phyloP scores from a whole-genome alignment of 2,797 vertebrate species.

The Buphagus erythrorhynchus region DNA sequence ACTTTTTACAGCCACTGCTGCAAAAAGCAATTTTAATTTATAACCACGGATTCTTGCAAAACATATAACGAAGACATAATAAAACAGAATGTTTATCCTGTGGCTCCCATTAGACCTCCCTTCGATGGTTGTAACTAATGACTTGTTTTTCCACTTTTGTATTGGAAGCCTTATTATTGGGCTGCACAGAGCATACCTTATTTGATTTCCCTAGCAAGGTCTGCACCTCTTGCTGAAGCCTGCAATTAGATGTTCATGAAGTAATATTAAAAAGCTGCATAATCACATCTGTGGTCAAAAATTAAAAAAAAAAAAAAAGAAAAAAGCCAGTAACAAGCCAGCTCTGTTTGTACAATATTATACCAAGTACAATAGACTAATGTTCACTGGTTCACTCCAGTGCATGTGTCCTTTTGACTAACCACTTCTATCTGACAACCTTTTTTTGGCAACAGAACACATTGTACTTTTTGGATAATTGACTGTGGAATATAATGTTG shows the following conservation, averaged over 20 bases:
- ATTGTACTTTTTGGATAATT: conserved; percentile 82
- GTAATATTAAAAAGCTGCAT: conserved; percentile 65
- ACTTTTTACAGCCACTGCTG: conserved; percentile 25
- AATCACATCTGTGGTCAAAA: conserved; percentile 59
- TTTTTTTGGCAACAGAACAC: conserved; percentile 78
- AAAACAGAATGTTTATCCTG: conserved; percentile 70
- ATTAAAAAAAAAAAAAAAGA: neutral
- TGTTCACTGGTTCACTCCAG: conserved; percentile 73
- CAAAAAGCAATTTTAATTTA: conserved; percentile 73
- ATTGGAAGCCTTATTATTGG: conserved; percentile 68
- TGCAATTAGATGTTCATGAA: conserved; percentile 77
- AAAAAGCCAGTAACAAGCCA: conserved; percentile 23
- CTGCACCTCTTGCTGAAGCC: conserved; percentile 60
- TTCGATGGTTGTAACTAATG: conserved; percentile 70
- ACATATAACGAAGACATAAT: conserved; percentile 68
- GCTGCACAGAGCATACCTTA: conserved; percentile 60
- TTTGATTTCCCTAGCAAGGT: conserved; percentile 69
- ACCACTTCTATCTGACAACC: conserved; percentile 70
- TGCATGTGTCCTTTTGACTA: conserved; percentile 71
- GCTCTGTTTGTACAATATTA: conserved; percentile 70
- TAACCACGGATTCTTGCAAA: conserved; percentile 60
- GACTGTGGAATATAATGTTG: conserved; percentile 78
- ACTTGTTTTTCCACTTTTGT: conserved; percentile 76
- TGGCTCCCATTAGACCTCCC: conserved; percentile 71
- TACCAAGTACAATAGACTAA: conserved; percentile 73